These are phyloP conservation scores for Diplosoma virens DNA, from an alignment of 23 tunicate genomes.

Conservation along the genomic window DNA sequence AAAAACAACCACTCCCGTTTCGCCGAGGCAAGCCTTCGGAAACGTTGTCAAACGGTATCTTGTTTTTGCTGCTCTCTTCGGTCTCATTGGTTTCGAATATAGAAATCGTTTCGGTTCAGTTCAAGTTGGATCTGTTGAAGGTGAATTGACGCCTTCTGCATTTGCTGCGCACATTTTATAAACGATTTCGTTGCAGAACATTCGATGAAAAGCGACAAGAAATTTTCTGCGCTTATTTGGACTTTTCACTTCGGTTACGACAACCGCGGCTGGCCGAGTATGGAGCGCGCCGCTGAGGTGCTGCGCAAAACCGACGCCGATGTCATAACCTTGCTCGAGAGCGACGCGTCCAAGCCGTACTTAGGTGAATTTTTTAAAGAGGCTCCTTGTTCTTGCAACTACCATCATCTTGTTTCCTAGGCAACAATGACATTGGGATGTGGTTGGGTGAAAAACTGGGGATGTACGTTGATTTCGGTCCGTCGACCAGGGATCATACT, in stretches of 20 bases:
- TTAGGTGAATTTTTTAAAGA: slow-evolving; percentile 29
- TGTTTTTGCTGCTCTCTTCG: slow-evolving; percentile 19
- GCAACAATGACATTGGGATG: slow-evolving; percentile 74
- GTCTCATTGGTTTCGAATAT: slow-evolving; percentile 54
- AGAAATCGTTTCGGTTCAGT: slow-evolving; percentile 19
- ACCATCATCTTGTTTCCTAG: slow-evolving; percentile 6
- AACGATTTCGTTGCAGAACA: neutral
- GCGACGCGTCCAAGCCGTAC: slow-evolving; percentile 74
- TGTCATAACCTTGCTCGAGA: slow-evolving; percentile 60
- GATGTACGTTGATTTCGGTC: slow-evolving; percentile 68
- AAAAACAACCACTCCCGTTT: neutral
- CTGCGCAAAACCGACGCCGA: slow-evolving; percentile 51
- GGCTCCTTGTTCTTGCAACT: neutral
- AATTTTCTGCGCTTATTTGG: slow-evolving; percentile 77
- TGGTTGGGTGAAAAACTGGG: slow-evolving; percentile 62
- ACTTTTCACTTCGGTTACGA: slow-evolving; percentile 78
- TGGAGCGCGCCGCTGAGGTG: slow-evolving; percentile 52
- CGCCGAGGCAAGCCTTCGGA: slow-evolving; percentile 23
- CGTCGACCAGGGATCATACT: slow-evolving; percentile 74
- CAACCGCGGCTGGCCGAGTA: slow-evolving; percentile 67
- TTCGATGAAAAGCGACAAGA: neutral
- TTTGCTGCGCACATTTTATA: neutral
- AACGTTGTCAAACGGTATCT: slow-evolving; percentile 25
- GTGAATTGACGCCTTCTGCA: neutral
- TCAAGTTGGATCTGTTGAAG: neutral